phyloP scores from a whole-genome alignment of 2,113 vertebrate species.

The Galeopterus variegatus region DNA sequence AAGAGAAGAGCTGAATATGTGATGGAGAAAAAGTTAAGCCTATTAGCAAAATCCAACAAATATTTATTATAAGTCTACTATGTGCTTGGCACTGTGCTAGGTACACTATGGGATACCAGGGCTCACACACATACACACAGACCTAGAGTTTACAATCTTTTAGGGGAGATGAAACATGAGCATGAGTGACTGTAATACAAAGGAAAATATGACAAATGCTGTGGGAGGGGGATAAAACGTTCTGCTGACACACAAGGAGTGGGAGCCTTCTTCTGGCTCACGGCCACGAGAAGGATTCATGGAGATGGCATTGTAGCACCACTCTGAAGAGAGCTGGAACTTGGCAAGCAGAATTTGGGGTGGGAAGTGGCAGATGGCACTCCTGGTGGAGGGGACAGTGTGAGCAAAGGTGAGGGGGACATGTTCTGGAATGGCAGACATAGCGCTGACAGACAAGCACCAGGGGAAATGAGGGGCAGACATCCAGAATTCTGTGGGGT shows the following conservation, averaged over 20 bases:
- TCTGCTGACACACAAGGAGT: not conserved
- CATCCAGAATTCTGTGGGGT: not conserved
- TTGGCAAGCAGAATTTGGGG: not conserved
- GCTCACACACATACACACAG: not conserved
- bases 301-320: too few relatives aligned
- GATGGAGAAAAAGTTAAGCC: not conserved
- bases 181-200: not conserved
- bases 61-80: not conserved
- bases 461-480: not conserved
- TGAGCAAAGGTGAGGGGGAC: not conserved
- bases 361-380: too few relatives aligned
- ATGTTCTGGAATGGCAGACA: not conserved
- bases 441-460: not conserved
- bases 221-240: not conserved
- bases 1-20: not conserved
- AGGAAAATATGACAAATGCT: not conserved
- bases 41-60: not conserved
- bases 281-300: not conserved
- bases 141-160: not conserved
- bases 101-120: accelerated
- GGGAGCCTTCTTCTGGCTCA: not conserved
- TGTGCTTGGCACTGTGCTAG: not conserved
- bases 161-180: not conserved
- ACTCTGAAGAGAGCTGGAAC: not conserved
- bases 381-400: not conserved